A percentile compares a stretch with the other conserved stretches of the same genome.
Evolutionary conservation across 1,140 invertebrate species (phyloP).

Genomic region (Scaptomyza montana): DNA sequence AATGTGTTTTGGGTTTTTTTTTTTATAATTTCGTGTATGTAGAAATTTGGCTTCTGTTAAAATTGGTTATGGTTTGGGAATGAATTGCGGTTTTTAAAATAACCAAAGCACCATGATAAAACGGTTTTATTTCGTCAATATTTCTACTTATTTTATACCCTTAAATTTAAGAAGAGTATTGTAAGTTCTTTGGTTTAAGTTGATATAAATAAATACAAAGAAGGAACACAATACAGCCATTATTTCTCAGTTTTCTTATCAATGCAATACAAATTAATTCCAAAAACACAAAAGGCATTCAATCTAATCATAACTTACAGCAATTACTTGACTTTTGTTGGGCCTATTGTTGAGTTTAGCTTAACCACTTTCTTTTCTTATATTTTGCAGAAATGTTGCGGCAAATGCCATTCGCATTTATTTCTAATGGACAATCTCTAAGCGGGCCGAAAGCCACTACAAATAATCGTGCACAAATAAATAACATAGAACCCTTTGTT

Average conservation of each 20-base stretch:
- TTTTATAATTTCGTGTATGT: too few relatives aligned
- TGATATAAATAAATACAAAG: constrained; percentile 8
- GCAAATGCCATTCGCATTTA: constrained; percentile 35
- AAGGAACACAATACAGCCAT: constrained; percentile 1
- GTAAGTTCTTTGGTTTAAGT: too few relatives aligned
- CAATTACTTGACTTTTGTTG: constrained; percentile 14
- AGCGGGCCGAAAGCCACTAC: constrained; percentile 16
- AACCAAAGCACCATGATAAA: too few relatives aligned
- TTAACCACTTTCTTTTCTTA: constrained; percentile 38
- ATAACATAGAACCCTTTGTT: constrained; percentile 30
- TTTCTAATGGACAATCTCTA: constrained; percentile 46
- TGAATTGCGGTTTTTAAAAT: not conserved
- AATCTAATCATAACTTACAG: constrained; percentile 31
- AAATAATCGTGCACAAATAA: constrained; percentile 31
- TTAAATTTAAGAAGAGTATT: too few relatives aligned
- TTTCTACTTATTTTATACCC: too few relatives aligned
- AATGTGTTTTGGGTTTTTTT: not conserved
- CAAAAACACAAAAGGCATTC: constrained; percentile 10
- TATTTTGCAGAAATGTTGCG: constrained; percentile 41
- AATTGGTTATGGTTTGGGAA: not conserved
- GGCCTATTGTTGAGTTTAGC: constrained; percentile 32
- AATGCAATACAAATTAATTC: constrained; percentile 19
- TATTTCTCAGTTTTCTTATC: constrained; percentile 9
- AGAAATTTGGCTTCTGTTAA: not conserved
- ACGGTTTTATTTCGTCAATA: too few relatives aligned